Evolutionary conservation across 2,888 invertebrate genomes (phyloP).

Genomic region (Drosophila neotestacea): DNA sequence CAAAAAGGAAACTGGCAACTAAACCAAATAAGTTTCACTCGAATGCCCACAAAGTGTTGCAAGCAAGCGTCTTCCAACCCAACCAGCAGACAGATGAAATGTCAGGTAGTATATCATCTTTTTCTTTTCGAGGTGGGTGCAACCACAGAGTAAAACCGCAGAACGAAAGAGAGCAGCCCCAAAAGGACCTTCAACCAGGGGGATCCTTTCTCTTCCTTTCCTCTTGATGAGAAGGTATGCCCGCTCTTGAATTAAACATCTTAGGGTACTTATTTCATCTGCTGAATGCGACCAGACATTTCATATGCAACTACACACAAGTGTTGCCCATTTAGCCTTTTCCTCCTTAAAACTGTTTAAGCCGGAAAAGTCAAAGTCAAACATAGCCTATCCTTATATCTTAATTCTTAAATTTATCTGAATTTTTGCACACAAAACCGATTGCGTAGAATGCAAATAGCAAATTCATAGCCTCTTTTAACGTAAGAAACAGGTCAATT

Average conservation of each 20-base stretch:
- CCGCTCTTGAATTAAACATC: conserved; percentile 75
- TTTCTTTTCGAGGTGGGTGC: not conserved
- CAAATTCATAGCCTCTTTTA: too few relatives aligned
- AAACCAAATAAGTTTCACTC: conserved; percentile 62
- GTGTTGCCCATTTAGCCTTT: not conserved
- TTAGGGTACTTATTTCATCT: conserved; percentile 55
- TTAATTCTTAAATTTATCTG: too few relatives aligned
- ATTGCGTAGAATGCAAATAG: too few relatives aligned
- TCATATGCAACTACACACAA: conserved; percentile 38
- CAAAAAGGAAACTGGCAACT: conserved; percentile 10
- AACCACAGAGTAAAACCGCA: conserved; percentile 53
- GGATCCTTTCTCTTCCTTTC: not conserved
- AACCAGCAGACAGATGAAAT: conserved; percentile 40
- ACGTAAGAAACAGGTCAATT: too few relatives aligned
- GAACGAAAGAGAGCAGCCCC: conserved; percentile 35
- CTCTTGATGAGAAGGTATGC: conserved; percentile 22
- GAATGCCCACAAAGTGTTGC: conserved; percentile 64
- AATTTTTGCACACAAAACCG: too few relatives aligned
- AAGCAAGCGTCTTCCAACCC: conserved; percentile 33
- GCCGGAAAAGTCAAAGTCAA: too few relatives aligned
- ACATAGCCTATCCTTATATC: too few relatives aligned
- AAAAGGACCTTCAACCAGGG: conserved; percentile 12
- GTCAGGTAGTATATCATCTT: conserved; percentile 71
- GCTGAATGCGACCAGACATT: conserved; percentile 42
- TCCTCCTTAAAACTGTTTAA: too few relatives aligned